Percentiles rank a stretch among this genome's conserved stretches.
Conservation (phyloP, 2,797 vertebrate species). For the Xenops minutus region DNA sequence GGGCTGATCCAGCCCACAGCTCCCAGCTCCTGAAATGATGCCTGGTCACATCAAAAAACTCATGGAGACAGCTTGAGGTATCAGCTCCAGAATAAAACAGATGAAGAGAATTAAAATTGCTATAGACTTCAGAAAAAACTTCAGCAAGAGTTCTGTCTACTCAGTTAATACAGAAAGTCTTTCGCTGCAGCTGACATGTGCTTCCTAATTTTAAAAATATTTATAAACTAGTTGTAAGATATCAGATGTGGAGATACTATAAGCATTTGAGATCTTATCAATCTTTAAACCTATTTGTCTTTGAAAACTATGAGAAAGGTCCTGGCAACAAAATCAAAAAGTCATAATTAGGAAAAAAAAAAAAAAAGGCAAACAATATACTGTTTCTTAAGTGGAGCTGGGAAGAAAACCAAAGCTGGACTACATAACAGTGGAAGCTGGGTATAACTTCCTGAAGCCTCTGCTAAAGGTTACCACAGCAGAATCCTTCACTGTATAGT, state of each 20-base stretch:
- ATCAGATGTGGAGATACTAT: not conserved
- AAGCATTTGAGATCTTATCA: not conserved
- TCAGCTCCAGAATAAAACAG: not conserved
- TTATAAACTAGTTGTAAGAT: not conserved
- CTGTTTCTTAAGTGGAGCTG: not conserved
- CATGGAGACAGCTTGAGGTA: not conserved
- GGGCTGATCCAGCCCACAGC: not conserved
- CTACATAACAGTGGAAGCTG: not conserved
- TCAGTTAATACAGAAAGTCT: not conserved
- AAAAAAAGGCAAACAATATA: not conserved
- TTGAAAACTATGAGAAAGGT: not conserved
- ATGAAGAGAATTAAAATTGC: not conserved
- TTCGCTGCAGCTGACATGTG: not conserved
- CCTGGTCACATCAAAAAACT: not conserved
- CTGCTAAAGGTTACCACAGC: not conserved
- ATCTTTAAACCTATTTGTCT: not conserved
- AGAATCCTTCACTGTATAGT: accelerated
- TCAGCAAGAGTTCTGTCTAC: not conserved
- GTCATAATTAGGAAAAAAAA: not conserved
- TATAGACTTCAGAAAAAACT: not conserved
- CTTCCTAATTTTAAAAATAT: not conserved
- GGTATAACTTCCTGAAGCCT: not conserved
- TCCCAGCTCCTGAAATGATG: not conserved
- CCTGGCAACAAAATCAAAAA: not conserved
- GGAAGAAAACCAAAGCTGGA: not conserved